Base-by-base conservation (phyloP, 2,113 vertebrate genomes). In the Perca schrenkii region DNA sequence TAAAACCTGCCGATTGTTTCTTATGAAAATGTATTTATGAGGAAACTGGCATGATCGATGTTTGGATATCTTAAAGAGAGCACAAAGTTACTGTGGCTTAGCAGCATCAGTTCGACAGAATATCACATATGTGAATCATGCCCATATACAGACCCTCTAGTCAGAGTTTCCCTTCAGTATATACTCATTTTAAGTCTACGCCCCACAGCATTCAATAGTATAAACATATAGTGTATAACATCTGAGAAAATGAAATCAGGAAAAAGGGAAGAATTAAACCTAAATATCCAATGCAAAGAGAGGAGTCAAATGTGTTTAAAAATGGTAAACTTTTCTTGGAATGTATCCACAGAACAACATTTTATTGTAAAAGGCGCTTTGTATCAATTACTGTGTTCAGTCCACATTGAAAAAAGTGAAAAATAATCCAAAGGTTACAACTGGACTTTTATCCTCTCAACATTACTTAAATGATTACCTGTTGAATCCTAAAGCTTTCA, bases 151-250 rank as follows among this genome's bases (percentile, higher is more conserved):
- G 65, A 64, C 46, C 16, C 14, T n/a, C 36, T 62, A 22, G 56
- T 82, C 85, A 63, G 71, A 63, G 68, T 84, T 70, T 64, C 60
- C 50, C 67, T 62, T 40, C 43, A 80, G 57, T 79, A 47, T 68
- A 43, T 57, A 13, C 3, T 57, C 3, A 21, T 74, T 19, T 58
- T 66, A 72, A 87, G 79, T 54, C 66, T 65, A 66, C 2, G 8
- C 34, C 70, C 53, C 16, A 73, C 58, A 62, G 22, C 47, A 58
- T 4, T 31, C 54, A 66, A 11, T 15, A 3, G 5, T 1, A 6
- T 53, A 11, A 28, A 63, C 12, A 67, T 54, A 65, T 70, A 43
- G 40, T 40, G 8, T 43, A 43, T 43, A 84, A 80, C 25, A 76
- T 47, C 63, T 52, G 17, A 58, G 54, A 52, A 74, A 64, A 69